These are phyloP conservation scores for Sebastes cheni DNA, from an alignment of 2,797 vertebrate genomes.

Conservation along the genomic window DNA sequence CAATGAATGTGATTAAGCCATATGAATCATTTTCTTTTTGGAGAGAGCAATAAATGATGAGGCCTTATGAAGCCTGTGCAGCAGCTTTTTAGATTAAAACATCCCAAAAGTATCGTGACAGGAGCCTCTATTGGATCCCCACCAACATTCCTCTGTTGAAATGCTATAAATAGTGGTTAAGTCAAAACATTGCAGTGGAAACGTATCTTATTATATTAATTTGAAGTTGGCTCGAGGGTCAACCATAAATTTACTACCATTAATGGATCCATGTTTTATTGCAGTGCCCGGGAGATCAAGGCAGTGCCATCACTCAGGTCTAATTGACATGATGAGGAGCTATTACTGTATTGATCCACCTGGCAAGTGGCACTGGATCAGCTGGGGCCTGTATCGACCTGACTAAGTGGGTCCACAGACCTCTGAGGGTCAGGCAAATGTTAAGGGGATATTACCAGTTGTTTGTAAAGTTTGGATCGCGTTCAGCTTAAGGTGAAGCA, in stretches of 20 bases:
- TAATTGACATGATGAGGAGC: slow-evolving; percentile 81
- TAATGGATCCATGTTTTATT: slow-evolving; percentile 70
- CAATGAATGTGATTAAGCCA: slow-evolving; percentile 12
- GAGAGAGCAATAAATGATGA: background rate
- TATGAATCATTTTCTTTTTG: slow-evolving; percentile 23
- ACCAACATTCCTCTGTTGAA: slow-evolving; percentile 30
- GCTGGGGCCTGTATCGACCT: slow-evolving; percentile 75
- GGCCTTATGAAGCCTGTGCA: slow-evolving; percentile 2
- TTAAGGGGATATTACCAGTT: slow-evolving; percentile 73
- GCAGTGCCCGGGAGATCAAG: slow-evolving; percentile 49
- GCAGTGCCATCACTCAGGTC: slow-evolving; percentile 72
- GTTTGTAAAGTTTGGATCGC: slow-evolving; percentile 50
- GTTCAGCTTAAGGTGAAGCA: slow-evolving; percentile 39
- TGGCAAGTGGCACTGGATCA: slow-evolving; percentile 78
- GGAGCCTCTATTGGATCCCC: background rate
- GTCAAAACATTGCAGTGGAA: slow-evolving; percentile 48
- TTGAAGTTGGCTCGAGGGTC: slow-evolving; percentile 56
- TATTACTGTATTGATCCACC: slow-evolving; percentile 83
- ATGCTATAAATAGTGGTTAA: slow-evolving; percentile 46
- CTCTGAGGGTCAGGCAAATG: slow-evolving; percentile 74
- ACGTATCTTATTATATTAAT: slow-evolving; percentile 59
- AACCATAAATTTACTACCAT: slow-evolving; percentile 61
- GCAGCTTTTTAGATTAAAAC: slow-evolving; percentile 32
- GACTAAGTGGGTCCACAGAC: slow-evolving; percentile 68
- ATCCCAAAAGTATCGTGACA: slow-evolving; percentile 6